A percentile compares a stretch with the other conserved stretches of the same genome.
These are phyloP conservation scores for Hormaphis cornu DNA, from an alignment of 1,140 invertebrate species.

Conservation along the genomic window DNA sequence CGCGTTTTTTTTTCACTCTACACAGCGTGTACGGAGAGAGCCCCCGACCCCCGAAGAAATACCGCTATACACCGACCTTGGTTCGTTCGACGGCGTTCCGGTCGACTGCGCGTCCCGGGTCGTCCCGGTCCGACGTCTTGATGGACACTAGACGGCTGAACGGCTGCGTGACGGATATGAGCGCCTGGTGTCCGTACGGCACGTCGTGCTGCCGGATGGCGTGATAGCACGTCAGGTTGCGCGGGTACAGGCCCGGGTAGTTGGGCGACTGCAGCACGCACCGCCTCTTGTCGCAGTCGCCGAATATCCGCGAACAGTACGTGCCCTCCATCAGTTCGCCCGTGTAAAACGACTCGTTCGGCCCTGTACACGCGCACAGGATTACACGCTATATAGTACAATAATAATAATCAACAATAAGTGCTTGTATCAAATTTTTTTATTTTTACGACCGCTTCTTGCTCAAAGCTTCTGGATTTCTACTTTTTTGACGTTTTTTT, in stretches of 20 bases:
- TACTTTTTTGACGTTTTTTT: too few relatives aligned
- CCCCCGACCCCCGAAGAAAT: too few relatives aligned
- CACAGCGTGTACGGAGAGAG: too few relatives aligned
- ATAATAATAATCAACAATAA: too few relatives aligned
- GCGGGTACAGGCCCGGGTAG: conserved; percentile 80
- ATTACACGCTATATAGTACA: too few relatives aligned
- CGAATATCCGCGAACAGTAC: conserved; percentile 80
- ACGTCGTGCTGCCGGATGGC: conserved; percentile 72
- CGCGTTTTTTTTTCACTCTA: too few relatives aligned
- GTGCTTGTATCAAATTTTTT: too few relatives aligned
- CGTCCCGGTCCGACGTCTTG: conserved; percentile 43
- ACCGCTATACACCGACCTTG: too few relatives aligned
- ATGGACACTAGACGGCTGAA: conserved; percentile 62
- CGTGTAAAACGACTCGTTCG: conserved; percentile 48
- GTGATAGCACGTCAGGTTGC: conserved; percentile 81
- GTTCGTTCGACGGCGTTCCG: conserved; percentile 7
- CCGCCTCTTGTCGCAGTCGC: conserved; percentile 74
- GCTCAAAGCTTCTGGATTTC: too few relatives aligned
- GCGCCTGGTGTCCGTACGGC: conserved; percentile 69
- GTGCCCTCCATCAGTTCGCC: conserved; percentile 79
- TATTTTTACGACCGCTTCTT: too few relatives aligned
- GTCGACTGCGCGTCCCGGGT: neutral
- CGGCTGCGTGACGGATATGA: conserved; percentile 70
- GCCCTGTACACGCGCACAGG: neutral
- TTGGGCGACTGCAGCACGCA: conserved; percentile 83